These are phyloP conservation scores for Drosophila meridionalis DNA, from an alignment of 2,888 invertebrate species.

Conservation along the genomic window DNA sequence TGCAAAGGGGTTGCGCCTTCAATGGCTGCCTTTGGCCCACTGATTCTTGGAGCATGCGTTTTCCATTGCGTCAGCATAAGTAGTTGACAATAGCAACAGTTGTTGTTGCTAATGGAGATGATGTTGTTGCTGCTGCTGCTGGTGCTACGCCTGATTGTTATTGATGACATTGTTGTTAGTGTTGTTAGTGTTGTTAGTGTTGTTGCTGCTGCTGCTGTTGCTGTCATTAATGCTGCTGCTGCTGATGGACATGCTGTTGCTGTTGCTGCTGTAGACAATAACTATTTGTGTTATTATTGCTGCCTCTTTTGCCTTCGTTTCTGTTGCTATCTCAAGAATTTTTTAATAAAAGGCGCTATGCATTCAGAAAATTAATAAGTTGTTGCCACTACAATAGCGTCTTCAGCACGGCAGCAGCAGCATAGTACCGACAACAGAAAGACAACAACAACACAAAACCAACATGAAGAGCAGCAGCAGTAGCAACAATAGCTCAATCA, in stretches of 20 bases:
- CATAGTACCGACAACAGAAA: conserved; percentile 13
- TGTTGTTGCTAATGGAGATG: conserved; percentile 23
- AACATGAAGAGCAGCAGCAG: not conserved
- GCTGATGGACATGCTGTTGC: not conserved
- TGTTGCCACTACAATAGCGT: conserved; percentile 29
- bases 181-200: too few relatives aligned
- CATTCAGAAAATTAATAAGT: not conserved
- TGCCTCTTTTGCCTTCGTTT: conserved; percentile 16
- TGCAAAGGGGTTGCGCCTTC: not conserved
- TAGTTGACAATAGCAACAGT: conserved; percentile 19
- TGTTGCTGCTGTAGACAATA: not conserved
- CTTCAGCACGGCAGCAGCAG: not conserved
- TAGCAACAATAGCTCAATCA: conserved; percentile 2
- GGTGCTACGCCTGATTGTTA: not conserved
- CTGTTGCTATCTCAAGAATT: conserved; percentile 58
- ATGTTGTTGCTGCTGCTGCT: not conserved
- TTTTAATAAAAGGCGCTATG: conserved; percentile 67
- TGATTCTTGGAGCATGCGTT: conserved; percentile 16
- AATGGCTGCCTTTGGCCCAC: conserved; percentile 11
- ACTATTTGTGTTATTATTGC: not conserved
- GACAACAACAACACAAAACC: not conserved
- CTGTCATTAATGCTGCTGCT: not conserved
- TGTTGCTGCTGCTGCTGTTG: not conserved
- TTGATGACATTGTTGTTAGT: not conserved
- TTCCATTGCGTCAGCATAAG: conserved; percentile 20